Conservation (phyloP, 64 coral and sea anemone genomes). For the Orbicella faveolata region DNA sequence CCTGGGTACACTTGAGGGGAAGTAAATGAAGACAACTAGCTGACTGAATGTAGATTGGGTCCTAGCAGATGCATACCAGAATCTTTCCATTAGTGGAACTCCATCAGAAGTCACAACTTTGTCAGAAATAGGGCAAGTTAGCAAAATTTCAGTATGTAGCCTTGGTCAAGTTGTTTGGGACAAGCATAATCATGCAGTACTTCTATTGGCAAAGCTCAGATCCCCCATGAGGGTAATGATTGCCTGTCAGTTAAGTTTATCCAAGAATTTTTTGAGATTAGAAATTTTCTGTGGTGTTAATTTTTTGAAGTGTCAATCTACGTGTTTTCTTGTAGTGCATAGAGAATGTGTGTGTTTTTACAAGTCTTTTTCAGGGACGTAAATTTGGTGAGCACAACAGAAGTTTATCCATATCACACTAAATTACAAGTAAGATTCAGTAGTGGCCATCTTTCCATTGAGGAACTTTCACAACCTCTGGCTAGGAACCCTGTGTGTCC, state of each 20-base stretch:
- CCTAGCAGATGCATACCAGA: no score
- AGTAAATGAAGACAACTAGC: no score
- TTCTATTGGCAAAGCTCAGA: background rate
- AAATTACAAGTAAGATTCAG: background rate
- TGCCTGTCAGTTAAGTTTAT: no score
- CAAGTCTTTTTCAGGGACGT: slow-evolving; percentile 1
- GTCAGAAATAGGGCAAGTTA: background rate
- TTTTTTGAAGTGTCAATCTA: background rate
- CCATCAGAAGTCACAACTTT: no score
- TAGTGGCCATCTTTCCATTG: background rate
- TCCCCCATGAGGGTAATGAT: background rate
- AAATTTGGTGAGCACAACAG: background rate
- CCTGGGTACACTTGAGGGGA: no score
- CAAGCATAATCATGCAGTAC: background rate
- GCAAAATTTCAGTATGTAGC: background rate
- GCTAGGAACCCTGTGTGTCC: no score
- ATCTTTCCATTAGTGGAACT: no score
- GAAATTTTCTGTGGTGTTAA: background rate
- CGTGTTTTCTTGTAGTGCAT: background rate
- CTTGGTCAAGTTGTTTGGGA: background rate
- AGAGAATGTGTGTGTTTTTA: background rate
- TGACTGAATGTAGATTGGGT: no score
- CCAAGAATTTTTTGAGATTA: no score
- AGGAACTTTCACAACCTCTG: no score
- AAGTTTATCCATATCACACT: background rate